These are phyloP conservation scores for Campoplex nolae DNA, from an alignment of 2,888 invertebrate species.

Conservation along the genomic window DNA sequence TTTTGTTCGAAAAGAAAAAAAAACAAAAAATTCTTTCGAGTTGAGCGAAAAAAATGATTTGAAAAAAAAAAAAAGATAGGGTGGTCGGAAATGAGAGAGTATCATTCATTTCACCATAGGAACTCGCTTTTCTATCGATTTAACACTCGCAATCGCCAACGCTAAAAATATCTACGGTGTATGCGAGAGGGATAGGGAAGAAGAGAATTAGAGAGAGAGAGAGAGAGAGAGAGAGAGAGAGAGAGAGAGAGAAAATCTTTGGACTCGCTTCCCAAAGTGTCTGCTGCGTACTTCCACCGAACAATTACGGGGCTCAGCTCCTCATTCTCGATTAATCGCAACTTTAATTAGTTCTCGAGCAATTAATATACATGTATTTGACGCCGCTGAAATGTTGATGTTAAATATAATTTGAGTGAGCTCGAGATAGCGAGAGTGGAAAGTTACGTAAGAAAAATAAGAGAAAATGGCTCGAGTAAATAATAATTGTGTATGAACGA, in stretches of 20 bases:
- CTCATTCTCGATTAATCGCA: not conserved
- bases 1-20: not conserved
- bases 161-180: constrained; percentile 79
- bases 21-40: not conserved
- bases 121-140: constrained; percentile 83
- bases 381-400: too few relatives aligned
- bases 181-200: constrained; percentile 20
- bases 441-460: too few relatives aligned
- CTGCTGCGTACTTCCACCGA: not conserved
- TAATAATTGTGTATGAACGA: not conserved
- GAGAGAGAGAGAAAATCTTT: not conserved
- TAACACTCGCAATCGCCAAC: constrained; percentile 79
- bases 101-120: constrained; percentile 82
- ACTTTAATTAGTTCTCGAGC: not conserved
- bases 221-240: constrained; percentile 7
- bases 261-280: constrained; percentile 32
- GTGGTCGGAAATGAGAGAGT: not conserved
- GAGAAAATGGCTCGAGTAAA: not conserved
- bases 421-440: too few relatives aligned
- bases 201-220: constrained; percentile 24
- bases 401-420: too few relatives aligned
- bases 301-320: not conserved
- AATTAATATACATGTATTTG: too few relatives aligned
- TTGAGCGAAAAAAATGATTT: not conserved
- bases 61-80: not conserved